phyloP scores from a whole-genome alignment of 2,888 invertebrate genomes.

The Keiferia lycopersicella region DNA sequence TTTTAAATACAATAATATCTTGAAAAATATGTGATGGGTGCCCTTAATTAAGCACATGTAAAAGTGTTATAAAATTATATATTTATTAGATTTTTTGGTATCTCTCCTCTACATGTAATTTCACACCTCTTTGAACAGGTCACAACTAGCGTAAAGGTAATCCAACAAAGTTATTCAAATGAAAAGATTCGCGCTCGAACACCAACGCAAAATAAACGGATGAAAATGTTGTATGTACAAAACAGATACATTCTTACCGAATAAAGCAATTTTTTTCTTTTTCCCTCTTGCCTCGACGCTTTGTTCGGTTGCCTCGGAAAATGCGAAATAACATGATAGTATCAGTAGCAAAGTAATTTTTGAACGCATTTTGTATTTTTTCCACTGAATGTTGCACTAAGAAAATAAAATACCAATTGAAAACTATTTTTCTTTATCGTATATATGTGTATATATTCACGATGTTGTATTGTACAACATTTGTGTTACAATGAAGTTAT shows the following conservation, averaged over 20 bases:
- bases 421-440: neutral
- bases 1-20: too few relatives aligned
- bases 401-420: neutral
- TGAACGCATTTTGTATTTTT: neutral
- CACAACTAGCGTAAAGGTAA: conserved; percentile 14
- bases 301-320: conserved; percentile 12
- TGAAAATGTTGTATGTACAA: conserved; percentile 7
- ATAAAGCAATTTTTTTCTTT: conserved; percentile 14
- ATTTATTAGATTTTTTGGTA: too few relatives aligned
- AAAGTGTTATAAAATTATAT: too few relatives aligned
- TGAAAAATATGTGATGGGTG: too few relatives aligned
- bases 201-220: conserved; percentile 6
- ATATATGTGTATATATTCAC: neutral
- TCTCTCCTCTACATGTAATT: neutral
- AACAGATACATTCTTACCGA: conserved; percentile 4
- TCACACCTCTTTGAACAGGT: neutral
- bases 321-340: conserved; percentile 6
- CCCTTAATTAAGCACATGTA: too few relatives aligned
- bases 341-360: neutral
- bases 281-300: conserved; percentile 8
- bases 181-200: conserved; percentile 8
- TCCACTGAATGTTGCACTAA: neutral
- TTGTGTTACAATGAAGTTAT: neutral
- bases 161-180: conserved; percentile 13
- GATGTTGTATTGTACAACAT: conserved; percentile 2